Evolutionary conservation across 2,797 vertebrate genomes (phyloP).

Genomic region (Aratinga solstitialis): DNA sequence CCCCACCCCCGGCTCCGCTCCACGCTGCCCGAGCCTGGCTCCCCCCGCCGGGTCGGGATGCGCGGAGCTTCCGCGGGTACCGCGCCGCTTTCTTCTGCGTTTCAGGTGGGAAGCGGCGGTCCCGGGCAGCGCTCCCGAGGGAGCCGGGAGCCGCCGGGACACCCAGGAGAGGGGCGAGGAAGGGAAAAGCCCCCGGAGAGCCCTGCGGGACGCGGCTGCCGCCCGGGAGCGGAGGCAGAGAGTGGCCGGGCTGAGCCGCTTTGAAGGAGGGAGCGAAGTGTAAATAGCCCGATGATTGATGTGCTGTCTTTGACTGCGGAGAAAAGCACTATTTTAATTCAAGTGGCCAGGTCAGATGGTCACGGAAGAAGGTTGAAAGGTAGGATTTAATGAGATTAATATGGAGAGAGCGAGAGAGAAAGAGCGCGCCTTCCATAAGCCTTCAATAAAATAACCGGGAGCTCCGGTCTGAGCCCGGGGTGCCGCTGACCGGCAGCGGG

Average conservation of each 20-base stretch:
- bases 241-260: conserved; percentile 7
- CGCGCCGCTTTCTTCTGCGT: not conserved
- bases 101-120: conserved; percentile 43
- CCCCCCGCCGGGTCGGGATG: not conserved
- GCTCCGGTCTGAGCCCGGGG: not conserved
- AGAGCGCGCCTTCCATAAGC: not conserved
- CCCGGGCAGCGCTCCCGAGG: conserved; percentile 19
- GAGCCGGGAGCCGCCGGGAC: not conserved
- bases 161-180: not conserved
- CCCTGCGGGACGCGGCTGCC: not conserved
- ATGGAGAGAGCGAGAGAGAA: not conserved
- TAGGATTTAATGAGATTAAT: conserved; percentile 66
- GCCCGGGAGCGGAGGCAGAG: conserved; percentile 19
- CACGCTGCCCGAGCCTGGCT: not conserved
- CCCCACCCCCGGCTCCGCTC: not conserved
- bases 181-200: not conserved
- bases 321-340: conserved; percentile 66
- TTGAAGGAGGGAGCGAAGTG: conserved; percentile 46
- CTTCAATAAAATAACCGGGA: not conserved
- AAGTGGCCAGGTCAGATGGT: conserved; percentile 66
- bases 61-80: not conserved
- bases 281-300: conserved; percentile 60
- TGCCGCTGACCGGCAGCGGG: not conserved
- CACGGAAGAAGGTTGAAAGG: conserved; percentile 65
- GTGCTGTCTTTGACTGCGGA: conserved; percentile 63